Conservation (phyloP, 1,140 invertebrate species). For the Bilobella aurantiaca region DNA sequence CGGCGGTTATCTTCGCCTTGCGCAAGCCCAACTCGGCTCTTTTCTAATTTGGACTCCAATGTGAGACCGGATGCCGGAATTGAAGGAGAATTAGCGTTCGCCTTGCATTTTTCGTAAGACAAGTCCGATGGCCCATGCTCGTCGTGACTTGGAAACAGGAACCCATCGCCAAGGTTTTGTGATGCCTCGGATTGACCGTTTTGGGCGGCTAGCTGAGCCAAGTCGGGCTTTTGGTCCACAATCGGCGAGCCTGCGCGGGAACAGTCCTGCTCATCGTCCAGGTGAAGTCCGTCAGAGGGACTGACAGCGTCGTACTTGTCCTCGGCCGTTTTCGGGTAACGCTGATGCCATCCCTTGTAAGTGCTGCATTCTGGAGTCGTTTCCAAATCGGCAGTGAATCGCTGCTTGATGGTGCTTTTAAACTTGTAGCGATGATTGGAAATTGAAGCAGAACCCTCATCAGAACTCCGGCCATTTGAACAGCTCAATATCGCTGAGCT, state of each 20-base stretch:
- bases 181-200: not conserved
- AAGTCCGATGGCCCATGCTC: too few species aligned
- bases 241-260: not conserved
- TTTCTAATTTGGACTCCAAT: not conserved
- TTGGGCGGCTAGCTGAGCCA: not conserved
- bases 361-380: conserved; percentile 22
- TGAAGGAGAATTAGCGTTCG: too few species aligned
- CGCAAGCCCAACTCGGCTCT: too few species aligned
- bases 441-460: conserved; percentile 44
- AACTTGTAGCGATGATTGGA: conserved; percentile 66
- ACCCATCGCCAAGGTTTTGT: too few species aligned
- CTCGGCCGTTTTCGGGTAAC: not conserved
- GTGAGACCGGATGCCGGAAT: too few species aligned
- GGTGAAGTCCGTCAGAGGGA: not conserved
- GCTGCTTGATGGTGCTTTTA: conserved; percentile 85
- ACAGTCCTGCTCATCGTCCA: not conserved
- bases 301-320: not conserved
- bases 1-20: too few species aligned
- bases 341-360: not conserved
- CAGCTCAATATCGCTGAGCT: conserved; percentile 18
- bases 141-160: too few species aligned
- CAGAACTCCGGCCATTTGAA: conserved; percentile 20
- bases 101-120: too few species aligned
- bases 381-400: conserved; percentile 50
- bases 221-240: not conserved